Evolutionary conservation across 2,113 vertebrate species (phyloP).

Genomic region (Aix galericulata): DNA sequence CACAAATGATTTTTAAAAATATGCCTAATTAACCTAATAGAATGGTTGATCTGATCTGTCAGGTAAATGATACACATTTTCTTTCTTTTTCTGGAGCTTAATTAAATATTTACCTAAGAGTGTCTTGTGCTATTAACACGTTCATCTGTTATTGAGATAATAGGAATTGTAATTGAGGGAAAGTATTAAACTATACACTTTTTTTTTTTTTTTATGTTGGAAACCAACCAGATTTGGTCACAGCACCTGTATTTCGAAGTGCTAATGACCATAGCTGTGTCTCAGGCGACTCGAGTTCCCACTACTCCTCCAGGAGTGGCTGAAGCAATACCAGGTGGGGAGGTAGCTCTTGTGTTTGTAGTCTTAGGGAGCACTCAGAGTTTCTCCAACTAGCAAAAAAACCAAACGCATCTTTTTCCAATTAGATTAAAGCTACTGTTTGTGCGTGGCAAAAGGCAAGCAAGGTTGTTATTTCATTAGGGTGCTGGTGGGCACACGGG

Average conservation of each 20-base stretch:
- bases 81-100: conserved; percentile 29
- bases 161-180: not conserved
- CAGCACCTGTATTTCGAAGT: not conserved
- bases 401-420: not conserved
- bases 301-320: fast-evolving
- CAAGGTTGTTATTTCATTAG: not conserved
- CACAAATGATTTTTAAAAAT: conserved; percentile 8
- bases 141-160: conserved; percentile 20
- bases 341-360: not conserved
- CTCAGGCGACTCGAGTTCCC: not conserved
- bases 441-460: not conserved
- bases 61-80: conserved; percentile 51
- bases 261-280: not conserved
- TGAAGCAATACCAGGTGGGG: fast-evolving
- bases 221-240: not conserved
- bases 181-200: not conserved
- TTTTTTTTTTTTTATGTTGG: not conserved
- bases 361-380: not conserved
- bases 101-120: conserved; percentile 69
- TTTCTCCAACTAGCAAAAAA: not conserved
- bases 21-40: conserved; percentile 55
- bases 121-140: conserved; percentile 26
- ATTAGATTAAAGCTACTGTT: not conserved
- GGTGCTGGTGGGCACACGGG: not conserved
- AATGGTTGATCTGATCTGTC: conserved; percentile 47